Evolutionary conservation across 2,797 vertebrate species (phyloP).

Genomic region (Lagocephalus sceleratus): DNA sequence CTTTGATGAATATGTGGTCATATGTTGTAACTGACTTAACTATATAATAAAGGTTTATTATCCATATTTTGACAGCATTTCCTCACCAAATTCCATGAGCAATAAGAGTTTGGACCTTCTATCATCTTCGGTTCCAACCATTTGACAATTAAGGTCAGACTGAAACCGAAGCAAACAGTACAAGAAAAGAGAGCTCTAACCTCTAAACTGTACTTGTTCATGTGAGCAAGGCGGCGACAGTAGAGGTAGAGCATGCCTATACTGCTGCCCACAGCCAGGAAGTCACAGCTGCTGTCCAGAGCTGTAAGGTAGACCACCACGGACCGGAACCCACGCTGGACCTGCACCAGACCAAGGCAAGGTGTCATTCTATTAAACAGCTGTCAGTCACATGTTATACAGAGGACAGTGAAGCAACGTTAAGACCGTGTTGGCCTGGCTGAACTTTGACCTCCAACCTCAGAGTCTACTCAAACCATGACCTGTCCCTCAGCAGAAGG

Average conservation of each 20-base stretch:
- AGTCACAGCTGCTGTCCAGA: constrained; percentile 89
- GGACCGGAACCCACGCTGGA: constrained; percentile 81
- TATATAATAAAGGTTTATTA: too few species aligned
- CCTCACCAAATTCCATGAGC: too few species aligned
- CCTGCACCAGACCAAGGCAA: constrained; percentile 26
- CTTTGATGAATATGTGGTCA: too few species aligned
- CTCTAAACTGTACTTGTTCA: constrained; percentile 95
- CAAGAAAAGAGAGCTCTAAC: constrained; percentile 63
- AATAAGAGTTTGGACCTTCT: not conserved
- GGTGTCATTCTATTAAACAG: not conserved
- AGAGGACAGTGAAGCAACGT: too few species aligned
- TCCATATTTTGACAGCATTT: too few species aligned
- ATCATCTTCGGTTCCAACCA: not conserved
- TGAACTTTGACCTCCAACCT: too few species aligned
- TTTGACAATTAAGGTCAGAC: not conserved
- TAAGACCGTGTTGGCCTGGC: too few species aligned
- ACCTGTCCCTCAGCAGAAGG: too few species aligned
- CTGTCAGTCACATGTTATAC: too few species aligned
- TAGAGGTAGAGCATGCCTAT: constrained; percentile 96
- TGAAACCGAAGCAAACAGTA: not conserved
- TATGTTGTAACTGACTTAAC: too few species aligned
- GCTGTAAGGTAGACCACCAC: constrained; percentile 93
- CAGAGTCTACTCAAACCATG: too few species aligned
- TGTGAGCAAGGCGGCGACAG: constrained; percentile 85
- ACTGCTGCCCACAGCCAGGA: constrained; percentile 94